These are phyloP conservation scores for Patiria pectinifera DNA, from an alignment of 53 echinoderm and acorn worm species.

Conservation along the genomic window DNA sequence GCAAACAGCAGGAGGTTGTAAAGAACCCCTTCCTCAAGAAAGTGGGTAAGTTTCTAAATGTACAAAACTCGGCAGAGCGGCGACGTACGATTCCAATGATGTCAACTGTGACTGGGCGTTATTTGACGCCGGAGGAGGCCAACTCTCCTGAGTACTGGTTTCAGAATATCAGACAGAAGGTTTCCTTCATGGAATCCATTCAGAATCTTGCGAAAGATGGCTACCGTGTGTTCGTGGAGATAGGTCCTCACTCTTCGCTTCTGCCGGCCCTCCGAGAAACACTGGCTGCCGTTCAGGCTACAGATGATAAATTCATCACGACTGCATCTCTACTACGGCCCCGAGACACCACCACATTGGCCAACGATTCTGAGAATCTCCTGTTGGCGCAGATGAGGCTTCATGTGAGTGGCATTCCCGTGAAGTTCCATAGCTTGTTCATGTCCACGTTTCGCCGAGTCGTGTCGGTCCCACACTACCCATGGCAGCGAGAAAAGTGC, in stretches of 20 bases:
- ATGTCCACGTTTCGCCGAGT: constrained; percentile 19
- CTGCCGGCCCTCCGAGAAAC: constrained; percentile 59
- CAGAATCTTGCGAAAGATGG: constrained; percentile 54
- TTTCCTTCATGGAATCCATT: constrained; percentile 63
- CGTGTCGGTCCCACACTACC: constrained; percentile 71
- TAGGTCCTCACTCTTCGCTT: constrained; percentile 69
- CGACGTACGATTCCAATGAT: constrained; percentile 63
- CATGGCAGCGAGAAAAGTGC: constrained; percentile 78
- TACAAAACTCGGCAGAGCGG: not conserved
- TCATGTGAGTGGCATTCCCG: constrained; percentile 49
- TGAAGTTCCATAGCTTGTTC: constrained; percentile 37
- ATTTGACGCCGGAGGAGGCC: constrained; percentile 59
- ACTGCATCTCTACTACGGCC: constrained; percentile 59
- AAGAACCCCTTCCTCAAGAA: constrained; percentile 56
- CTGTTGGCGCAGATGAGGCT: constrained; percentile 60
- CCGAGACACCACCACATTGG: constrained; percentile 22
- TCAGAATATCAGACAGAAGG: constrained; percentile 60
- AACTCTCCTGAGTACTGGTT: constrained; percentile 70
- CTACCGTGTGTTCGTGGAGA: constrained; percentile 65
- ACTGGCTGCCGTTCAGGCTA: not conserved
- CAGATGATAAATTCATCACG: constrained; percentile 45
- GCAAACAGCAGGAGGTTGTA: constrained; percentile 68
- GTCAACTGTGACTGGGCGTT: constrained; percentile 70
- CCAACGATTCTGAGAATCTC: constrained; percentile 54
- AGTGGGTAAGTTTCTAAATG: constrained; percentile 39